A percentile compares a stretch with the other conserved stretches of the same genome.
Conservation (phyloP, 1,140 invertebrate genomes). For the Eulimnadia texana region DNA sequence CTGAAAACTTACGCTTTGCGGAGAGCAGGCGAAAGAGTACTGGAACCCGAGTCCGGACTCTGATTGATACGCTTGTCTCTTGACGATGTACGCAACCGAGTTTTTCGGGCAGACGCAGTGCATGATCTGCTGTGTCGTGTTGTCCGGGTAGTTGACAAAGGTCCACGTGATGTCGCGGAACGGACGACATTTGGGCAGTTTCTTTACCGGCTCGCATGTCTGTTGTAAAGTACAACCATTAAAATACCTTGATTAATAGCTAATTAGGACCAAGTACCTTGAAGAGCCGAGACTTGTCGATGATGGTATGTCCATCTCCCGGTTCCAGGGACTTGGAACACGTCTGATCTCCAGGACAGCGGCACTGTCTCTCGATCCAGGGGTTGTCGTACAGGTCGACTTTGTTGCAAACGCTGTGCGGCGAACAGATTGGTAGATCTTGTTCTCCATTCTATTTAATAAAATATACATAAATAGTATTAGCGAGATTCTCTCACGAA, state of each 20-base stretch:
- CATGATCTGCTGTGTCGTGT: slow-evolving; percentile 67
- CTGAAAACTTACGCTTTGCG: slow-evolving; percentile 59
- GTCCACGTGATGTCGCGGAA: slow-evolving; percentile 76
- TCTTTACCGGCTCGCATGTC: slow-evolving; percentile 67
- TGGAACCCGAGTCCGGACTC: slow-evolving; percentile 51
- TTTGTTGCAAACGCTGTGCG: slow-evolving; percentile 71
- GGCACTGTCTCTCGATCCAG: slow-evolving; percentile 75
- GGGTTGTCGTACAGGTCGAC: slow-evolving; percentile 69
- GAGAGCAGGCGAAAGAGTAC: slow-evolving; percentile 81
- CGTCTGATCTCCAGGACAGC: slow-evolving; percentile 46
- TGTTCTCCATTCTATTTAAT: slow-evolving; percentile 56
- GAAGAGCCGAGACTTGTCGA: slow-evolving; percentile 69
- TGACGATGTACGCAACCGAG: slow-evolving; percentile 70
- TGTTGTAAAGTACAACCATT: slow-evolving; percentile 22
- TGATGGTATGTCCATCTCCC: slow-evolving; percentile 68
- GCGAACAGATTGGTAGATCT: slow-evolving; percentile 60
- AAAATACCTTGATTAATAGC: too few species aligned
- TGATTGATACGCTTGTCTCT: slow-evolving; percentile 48
- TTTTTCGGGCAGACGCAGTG: slow-evolving; percentile 72
- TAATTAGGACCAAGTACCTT: too few species aligned
- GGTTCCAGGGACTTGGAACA: slow-evolving; percentile 52
- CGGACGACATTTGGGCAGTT: slow-evolving; percentile 60
- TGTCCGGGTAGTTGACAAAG: slow-evolving; percentile 55
- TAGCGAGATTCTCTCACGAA: too few species aligned
- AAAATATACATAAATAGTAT: slow-evolving; percentile 9